phyloP scores from a whole-genome alignment of 2,797 vertebrate species.

The Gambelia wislizenii region DNA sequence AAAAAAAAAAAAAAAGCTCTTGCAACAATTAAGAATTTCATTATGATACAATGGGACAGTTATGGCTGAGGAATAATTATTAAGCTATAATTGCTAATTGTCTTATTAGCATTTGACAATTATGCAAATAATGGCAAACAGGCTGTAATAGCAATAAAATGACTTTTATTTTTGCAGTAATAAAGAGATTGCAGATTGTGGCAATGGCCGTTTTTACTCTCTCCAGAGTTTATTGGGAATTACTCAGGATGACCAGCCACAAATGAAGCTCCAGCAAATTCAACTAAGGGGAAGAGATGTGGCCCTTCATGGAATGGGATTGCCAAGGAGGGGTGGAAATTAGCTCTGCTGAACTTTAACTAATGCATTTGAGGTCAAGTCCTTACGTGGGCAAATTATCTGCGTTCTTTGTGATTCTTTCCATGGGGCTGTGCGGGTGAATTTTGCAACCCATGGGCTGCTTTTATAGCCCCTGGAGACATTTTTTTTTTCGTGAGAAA shows the following conservation, averaged over 20 bases:
- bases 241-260: not conserved
- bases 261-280: not conserved
- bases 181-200: slow-evolving; percentile 46
- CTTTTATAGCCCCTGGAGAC: too few species aligned
- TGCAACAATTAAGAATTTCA: slow-evolving; percentile 77
- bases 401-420: too few species aligned
- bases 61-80: slow-evolving; percentile 71
- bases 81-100: slow-evolving; percentile 75
- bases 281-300: too few species aligned
- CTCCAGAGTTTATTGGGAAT: slow-evolving; percentile 21
- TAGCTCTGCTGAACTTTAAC: not conserved
- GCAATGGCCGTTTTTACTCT: slow-evolving; percentile 23
- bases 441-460: too few species aligned
- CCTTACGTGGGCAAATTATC: not conserved
- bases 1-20: slow-evolving; percentile 57
- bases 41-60: slow-evolving; percentile 69
- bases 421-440: too few species aligned
- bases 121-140: slow-evolving; percentile 77
- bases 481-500: too few species aligned
- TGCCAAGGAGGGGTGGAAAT: not conserved
- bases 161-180: slow-evolving; percentile 34
- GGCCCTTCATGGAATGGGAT: not conserved
- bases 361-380: not conserved
- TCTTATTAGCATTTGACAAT: slow-evolving; percentile 78
- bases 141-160: slow-evolving; percentile 65